These are phyloP conservation scores for Clarias macrocephalus DNA, from an alignment of 2,113 vertebrate genomes.

Conservation along the genomic window DNA sequence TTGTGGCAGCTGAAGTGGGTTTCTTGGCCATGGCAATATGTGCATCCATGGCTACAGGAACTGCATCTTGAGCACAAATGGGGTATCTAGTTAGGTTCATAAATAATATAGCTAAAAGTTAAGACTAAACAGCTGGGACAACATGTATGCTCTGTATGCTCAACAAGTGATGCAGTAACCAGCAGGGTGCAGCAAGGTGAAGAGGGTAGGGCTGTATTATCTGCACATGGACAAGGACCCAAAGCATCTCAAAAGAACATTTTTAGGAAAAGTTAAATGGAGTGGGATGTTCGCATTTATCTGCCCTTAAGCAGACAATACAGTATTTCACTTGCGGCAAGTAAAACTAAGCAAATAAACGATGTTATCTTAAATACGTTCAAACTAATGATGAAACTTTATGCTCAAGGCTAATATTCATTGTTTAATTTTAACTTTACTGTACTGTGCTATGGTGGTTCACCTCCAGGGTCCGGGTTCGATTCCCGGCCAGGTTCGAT, in stretches of 20 bases:
- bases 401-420: not conserved
- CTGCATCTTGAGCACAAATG: not conserved
- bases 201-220: too few relatives aligned
- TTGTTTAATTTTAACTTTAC: not conserved
- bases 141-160: too few relatives aligned
- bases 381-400: not conserved
- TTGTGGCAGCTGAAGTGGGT: not conserved
- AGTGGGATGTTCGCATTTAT: not conserved
- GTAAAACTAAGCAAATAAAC: not conserved
- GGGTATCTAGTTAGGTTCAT: not conserved
- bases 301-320: too few relatives aligned
- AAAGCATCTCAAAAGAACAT: not conserved
- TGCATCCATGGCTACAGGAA: not conserved
- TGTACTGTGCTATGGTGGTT: not conserved
- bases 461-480: too few relatives aligned
- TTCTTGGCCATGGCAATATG: fast-evolving
- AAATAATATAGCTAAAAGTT: not conserved
- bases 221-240: too few relatives aligned
- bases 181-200: too few relatives aligned
- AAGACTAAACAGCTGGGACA: not conserved
- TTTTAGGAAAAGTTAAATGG: not conserved
- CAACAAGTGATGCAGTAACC: not conserved
- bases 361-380: not conserved
- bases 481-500: too few relatives aligned
- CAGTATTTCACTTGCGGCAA: too few relatives aligned